Evolutionary conservation across 1,140 invertebrate species (phyloP).

Genomic region (Ips typographus): DNA sequence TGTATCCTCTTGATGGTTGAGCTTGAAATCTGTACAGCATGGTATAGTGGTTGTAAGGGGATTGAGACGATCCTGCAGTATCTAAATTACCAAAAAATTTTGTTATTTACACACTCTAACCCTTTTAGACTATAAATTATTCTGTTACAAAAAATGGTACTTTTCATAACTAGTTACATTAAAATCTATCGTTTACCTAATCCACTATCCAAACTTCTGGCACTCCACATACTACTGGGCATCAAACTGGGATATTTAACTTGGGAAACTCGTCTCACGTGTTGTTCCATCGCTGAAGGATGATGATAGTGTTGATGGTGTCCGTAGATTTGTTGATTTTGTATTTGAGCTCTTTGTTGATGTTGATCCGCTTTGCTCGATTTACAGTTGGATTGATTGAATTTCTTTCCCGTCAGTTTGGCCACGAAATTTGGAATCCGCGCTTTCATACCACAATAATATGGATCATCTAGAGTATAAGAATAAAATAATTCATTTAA

Average conservation of each 20-base stretch:
- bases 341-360: slow-evolving; percentile 8
- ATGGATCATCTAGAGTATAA: slow-evolving; percentile 69
- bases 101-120: no score
- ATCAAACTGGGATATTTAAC: slow-evolving; percentile 20
- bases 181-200: slow-evolving; percentile 16
- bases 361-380: not conserved
- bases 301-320: slow-evolving; percentile 21
- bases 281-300: slow-evolving; percentile 24
- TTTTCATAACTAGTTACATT: no score
- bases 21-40: slow-evolving; percentile 33
- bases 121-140: no score
- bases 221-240: slow-evolving; percentile 17
- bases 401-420: slow-evolving; percentile 53
- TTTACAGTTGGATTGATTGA: slow-evolving; percentile 20
- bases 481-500: not conserved
- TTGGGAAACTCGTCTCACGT: slow-evolving; percentile 26
- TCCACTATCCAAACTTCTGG: slow-evolving; percentile 32
- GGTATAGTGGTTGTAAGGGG: slow-evolving; percentile 28
- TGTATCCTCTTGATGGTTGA: slow-evolving; percentile 33
- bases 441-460: slow-evolving; percentile 88
- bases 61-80: slow-evolving; percentile 26
- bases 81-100: slow-evolving; percentile 15
- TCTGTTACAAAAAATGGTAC: no score
- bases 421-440: slow-evolving; percentile 77
- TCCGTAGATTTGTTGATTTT: slow-evolving; percentile 25